Evolutionary conservation across 2,888 invertebrate species (phyloP), one percentile per base, ranked within the genome.

Genomic region (Xylocampa areola): DNA sequence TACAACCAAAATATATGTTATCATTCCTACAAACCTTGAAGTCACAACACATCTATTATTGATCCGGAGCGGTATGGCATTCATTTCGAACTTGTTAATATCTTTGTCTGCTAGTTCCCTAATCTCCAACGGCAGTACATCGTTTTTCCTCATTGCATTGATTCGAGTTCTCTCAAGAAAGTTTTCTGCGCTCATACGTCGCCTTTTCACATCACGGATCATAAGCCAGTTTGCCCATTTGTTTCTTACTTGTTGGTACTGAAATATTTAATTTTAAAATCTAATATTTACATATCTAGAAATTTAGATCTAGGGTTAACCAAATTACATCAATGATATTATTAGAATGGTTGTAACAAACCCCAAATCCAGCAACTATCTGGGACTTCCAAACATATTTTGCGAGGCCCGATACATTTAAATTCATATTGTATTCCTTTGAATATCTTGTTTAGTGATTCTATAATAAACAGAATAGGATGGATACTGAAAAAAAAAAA

Each of bases 31-130:
- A 51, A 72, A 94, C 94, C 94, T 96, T 27, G 98, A 98, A 10
- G 99, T 99, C 47, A 99, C 85, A 23, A 96, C 96, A 90, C 99
- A 99, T 80, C 99, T 95, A 43, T 95, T 95, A 58, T 95, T 95
- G 11, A 96, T 94, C 69, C 96, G 95, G 35, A 95, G 85, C 23
- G 96, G 88, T 10, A 94, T 94, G 0, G 97, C 96, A 83, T 97
- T 96, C 75, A 96, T 92, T 0, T 98, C 98, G 72, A 98, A 95
- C 40, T 96, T 96, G 11, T 95, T 94, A 7, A 98, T 96, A 80
- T 97, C 97, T 65, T 95, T 94, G 75, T 96, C 95, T 4, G 97
- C 98, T 4, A 96, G 84, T 86, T 97, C 97, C 93, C 97, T 93
- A 2, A 96, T 92, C 91, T 98, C 98, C 13, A 92, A 75, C 0